Conservation (phyloP, 1,140 invertebrate species). For the Dreissena polymorpha region DNA sequence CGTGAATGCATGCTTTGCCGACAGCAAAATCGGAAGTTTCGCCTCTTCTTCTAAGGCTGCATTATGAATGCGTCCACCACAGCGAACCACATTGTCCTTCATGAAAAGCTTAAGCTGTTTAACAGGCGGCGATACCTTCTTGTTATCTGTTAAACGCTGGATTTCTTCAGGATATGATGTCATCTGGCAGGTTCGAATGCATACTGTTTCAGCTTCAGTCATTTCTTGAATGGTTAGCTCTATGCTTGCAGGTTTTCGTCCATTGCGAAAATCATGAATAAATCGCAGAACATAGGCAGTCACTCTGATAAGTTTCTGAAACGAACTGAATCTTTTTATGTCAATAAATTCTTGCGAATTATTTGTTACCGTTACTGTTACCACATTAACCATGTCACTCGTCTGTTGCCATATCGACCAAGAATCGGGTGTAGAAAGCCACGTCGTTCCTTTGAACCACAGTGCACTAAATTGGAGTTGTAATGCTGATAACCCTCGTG, state of each 20-base stretch:
- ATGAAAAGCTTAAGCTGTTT: slow-evolving; percentile 37
- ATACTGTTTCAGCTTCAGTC: background rate
- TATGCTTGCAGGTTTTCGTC: background rate
- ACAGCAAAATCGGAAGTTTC: slow-evolving; percentile 52
- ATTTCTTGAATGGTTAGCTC: background rate
- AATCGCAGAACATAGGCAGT: slow-evolving; percentile 19
- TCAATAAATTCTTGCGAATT: background rate
- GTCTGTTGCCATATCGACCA: background rate
- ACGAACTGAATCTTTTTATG: background rate
- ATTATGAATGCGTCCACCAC: slow-evolving; percentile 48
- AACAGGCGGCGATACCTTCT: background rate
- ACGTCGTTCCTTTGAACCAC: background rate
- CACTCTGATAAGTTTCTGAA: slow-evolving; percentile 6
- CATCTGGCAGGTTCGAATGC: background rate
- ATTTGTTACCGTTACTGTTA: background rate
- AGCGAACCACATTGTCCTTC: slow-evolving; percentile 35
- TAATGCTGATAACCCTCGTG: slow-evolving; percentile 22
- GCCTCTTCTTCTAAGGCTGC: slow-evolving; percentile 18
- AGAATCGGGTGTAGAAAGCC: background rate
- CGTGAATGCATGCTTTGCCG: slow-evolving; percentile 32
- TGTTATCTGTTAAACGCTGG: background rate
- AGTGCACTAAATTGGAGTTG: slow-evolving; percentile 1
- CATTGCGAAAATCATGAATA: slow-evolving; percentile 1
- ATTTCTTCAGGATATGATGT: background rate
- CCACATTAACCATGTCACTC: background rate